A percentile compares a stretch with the other conserved stretches of the same genome.
Conservation (phyloP, 1,140 invertebrate genomes). For the Chrysoperla carnea region DNA sequence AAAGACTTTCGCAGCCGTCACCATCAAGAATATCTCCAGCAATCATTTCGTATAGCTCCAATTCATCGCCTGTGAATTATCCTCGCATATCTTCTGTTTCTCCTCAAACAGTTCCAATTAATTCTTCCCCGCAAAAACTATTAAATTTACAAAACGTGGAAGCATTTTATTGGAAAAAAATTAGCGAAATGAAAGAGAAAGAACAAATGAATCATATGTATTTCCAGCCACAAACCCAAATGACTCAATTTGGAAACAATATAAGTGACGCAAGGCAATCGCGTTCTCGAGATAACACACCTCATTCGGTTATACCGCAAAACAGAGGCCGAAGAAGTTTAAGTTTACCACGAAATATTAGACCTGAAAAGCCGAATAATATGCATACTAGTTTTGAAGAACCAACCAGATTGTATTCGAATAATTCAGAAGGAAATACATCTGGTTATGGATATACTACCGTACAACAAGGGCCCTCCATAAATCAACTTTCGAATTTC, state of each 20-base stretch:
- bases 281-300: conserved; percentile 10
- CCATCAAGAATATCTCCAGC: neutral
- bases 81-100: conserved; percentile 2
- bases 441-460: neutral
- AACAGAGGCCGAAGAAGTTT: conserved; percentile 14
- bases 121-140: conserved; percentile 17
- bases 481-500: conserved; percentile 8
- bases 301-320: conserved; percentile 10
- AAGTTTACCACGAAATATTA: conserved; percentile 16
- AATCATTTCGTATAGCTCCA: neutral
- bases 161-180: conserved; percentile 37
- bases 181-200: conserved; percentile 32
- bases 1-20: too few relatives aligned
- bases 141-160: conserved; percentile 32
- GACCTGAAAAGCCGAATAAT: conserved; percentile 1
- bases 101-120: conserved; percentile 6
- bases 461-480: neutral
- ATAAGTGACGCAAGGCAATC: neutral
- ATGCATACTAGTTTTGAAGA: neutral
- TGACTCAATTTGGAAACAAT: conserved; percentile 6
- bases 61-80: conserved; percentile 5
- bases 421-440: neutral
- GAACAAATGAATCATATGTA: conserved; percentile 27
- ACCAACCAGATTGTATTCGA: conserved; percentile 5
- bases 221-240: conserved; percentile 14